Conservation (phyloP, 35 echinoderm and acorn worm genomes). For the Apostichopus californicus region DNA sequence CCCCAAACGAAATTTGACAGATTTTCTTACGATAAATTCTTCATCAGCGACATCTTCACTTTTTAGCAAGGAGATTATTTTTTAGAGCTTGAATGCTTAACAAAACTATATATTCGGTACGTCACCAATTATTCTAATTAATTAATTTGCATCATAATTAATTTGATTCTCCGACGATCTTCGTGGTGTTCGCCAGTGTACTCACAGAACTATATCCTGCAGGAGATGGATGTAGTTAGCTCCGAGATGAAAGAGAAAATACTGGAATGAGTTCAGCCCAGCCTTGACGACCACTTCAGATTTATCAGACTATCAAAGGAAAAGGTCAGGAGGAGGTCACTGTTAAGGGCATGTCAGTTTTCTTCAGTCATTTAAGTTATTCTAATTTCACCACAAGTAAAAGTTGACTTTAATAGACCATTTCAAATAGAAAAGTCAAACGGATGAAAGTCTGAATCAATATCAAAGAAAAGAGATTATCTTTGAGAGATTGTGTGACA, state of each 20-base stretch:
- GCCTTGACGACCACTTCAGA: constrained; percentile 7
- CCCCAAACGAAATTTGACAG: too few species aligned
- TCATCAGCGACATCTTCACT: neutral
- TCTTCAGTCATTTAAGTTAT: too few species aligned
- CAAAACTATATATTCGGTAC: constrained; percentile 16
- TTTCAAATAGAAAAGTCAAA: too few species aligned
- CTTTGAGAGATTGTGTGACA: too few species aligned
- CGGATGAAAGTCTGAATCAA: too few species aligned
- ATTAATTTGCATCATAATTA: neutral
- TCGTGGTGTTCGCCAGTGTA: neutral
- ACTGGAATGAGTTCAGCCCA: neutral
- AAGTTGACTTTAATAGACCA: too few species aligned
- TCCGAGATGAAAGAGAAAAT: constrained; percentile 40
- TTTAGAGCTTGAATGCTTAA: neutral
- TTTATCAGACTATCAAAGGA: neutral
- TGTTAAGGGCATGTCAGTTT: too few species aligned
- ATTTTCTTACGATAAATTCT: too few species aligned
- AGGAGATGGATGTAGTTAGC: constrained; percentile 20
- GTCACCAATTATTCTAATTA: constrained; percentile 2
- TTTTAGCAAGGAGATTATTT: neutral
- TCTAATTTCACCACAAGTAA: too few species aligned
- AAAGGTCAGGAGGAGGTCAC: neutral
- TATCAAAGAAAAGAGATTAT: too few species aligned
- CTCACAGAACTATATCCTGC: constrained; percentile 32
- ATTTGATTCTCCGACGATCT: neutral